A percentile compares a stretch with the other conserved stretches of the same genome.
These are phyloP conservation scores for Drosophila koepferae DNA, from an alignment of 2,888 invertebrate species.

Conservation along the genomic window DNA sequence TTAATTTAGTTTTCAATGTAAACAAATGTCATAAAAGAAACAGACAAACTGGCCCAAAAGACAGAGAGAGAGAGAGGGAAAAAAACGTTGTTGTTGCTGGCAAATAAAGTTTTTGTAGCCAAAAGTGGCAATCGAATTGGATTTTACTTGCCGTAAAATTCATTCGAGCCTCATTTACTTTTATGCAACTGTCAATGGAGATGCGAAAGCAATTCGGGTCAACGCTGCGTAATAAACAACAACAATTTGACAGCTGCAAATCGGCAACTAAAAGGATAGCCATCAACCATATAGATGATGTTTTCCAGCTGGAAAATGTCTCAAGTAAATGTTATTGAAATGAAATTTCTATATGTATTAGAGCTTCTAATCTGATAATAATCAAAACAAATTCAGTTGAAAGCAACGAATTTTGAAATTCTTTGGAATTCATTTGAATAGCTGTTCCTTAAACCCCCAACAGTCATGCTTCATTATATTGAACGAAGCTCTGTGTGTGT, in stretches of 20 bases:
- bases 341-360: neutral
- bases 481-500: neutral
- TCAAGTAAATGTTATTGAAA: neutral
- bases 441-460: neutral
- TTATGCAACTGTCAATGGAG: constrained; percentile 16
- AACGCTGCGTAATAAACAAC: constrained; percentile 8
- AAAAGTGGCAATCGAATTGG: constrained; percentile 26
- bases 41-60: neutral
- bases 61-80: neutral
- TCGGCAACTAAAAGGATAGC: neutral
- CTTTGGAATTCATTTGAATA: constrained; percentile 16
- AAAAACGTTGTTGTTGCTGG: constrained; percentile 26
- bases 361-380: neutral
- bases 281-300: neutral
- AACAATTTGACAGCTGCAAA: neutral
- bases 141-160: constrained; percentile 19
- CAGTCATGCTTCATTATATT: neutral
- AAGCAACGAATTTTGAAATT: neutral
- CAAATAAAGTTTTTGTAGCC: constrained; percentile 22
- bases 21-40: constrained; percentile 37
- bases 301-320: too few relatives aligned
- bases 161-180: constrained; percentile 24
- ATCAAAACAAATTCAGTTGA: neutral
- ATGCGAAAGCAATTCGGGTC: constrained; percentile 15
- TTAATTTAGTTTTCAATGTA: constrained; percentile 70